Evolutionary conservation across 2,888 invertebrate genomes (phyloP), one percentile per base, ranked within the genome.

Genomic region (Oscheius sp.): DNA sequence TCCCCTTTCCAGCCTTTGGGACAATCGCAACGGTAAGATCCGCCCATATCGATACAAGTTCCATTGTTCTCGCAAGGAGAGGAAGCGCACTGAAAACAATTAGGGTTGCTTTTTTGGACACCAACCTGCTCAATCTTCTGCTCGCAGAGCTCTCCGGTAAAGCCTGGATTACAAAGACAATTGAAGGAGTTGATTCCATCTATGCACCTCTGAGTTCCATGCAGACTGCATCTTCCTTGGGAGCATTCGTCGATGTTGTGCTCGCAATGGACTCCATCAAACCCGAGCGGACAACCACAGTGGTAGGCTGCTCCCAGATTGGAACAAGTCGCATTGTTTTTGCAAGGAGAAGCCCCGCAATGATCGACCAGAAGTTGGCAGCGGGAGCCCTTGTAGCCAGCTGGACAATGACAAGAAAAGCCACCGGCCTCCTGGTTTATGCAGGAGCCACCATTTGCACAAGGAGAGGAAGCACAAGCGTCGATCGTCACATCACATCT

Each of bases 1-100:
- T 74, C 72, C 20, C 85, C 85, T 15, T 74, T 78, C 85, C 85
- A 86, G 45, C 83, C 84, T 0, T 63, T 29, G 12, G 69, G 66
- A 90, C 97, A 97, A 87, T 95, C 94, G 85, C 97, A 97, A 87
- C 93, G 94, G 90, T 94, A 95, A 82, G 92, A 91, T 77, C 93
- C 93, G 46, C 87, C 83, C 50, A 84, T 83, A 72, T 88, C 87
- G 8, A 86, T 77, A 76, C 88, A 88, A 23, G 83, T 82, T n/a
- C 81, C 86, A 61, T 87, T 84, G 87, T 96, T 96, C 87, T 94
- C 93, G 86, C 96, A 96, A 0, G 96, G 95, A 69, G 90, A 90
- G 75, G 92, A 92, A 80, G 91, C 91, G 84, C 96, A 96, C 75
- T 92, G 92, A 48, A 73, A 67, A 5, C 3, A 23, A 2, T 53